Evolutionary conservation across 2,888 invertebrate genomes (phyloP).

Genomic region (Eristalis intricaria): DNA sequence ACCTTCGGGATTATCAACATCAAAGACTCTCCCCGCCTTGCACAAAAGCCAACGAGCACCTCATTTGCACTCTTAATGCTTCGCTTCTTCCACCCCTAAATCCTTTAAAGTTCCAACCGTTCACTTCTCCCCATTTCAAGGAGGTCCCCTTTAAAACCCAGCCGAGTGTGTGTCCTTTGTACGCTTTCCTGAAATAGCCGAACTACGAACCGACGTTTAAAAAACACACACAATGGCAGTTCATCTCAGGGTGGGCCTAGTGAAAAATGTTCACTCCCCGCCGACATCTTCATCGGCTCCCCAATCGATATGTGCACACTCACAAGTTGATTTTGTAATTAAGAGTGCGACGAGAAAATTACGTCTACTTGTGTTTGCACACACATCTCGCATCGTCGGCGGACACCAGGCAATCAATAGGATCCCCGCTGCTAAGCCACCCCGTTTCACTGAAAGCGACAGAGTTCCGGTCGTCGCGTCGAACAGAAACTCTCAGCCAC

Average conservation of each 20-base stretch:
- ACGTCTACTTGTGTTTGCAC: slow-evolving; percentile 28
- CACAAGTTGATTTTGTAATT: slow-evolving; percentile 37
- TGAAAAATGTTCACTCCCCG: slow-evolving; percentile 5
- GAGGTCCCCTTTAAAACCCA: neutral
- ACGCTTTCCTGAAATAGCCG: neutral
- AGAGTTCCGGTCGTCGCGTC: neutral
- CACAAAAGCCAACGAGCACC: neutral
- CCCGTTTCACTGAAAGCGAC: neutral
- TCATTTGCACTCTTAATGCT: neutral
- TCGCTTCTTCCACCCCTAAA: neutral
- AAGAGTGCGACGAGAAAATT: neutral
- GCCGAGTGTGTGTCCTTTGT: neutral
- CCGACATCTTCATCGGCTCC: slow-evolving; percentile 4
- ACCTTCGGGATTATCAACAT: neutral
- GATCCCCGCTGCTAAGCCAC: slow-evolving; percentile 9
- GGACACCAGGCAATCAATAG: slow-evolving; percentile 31
- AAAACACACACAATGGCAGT: neutral
- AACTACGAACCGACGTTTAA: neutral
- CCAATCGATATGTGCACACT: slow-evolving; percentile 42
- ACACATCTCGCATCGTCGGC: slow-evolving; percentile 13
- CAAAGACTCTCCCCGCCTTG: neutral
- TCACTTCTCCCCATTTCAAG: neutral
- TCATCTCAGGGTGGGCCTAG: neutral
- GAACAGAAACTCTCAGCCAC: slow-evolving; percentile 14
- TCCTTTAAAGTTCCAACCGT: neutral